These are phyloP conservation scores for Bovichtus diacanthus DNA, from an alignment of 2,797 vertebrate species.

Conservation along the genomic window DNA sequence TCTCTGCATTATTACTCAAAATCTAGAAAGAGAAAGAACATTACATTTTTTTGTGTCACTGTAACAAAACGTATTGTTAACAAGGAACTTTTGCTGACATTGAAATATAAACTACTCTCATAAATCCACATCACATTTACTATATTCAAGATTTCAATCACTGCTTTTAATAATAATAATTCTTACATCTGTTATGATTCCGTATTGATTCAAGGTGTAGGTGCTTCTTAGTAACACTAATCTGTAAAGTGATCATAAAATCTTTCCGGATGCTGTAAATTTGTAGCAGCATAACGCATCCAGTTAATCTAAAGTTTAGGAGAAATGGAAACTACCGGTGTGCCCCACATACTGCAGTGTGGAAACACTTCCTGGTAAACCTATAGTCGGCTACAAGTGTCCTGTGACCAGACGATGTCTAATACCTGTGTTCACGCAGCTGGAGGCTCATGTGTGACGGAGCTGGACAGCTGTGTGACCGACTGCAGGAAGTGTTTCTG, in stretches of 20 bases:
- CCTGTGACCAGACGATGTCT: conserved; percentile 3
- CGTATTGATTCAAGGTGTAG: neutral
- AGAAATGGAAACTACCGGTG: too few species aligned
- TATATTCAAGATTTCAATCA: neutral
- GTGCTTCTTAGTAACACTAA: neutral
- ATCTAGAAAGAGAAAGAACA: too few species aligned
- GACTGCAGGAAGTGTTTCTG: conserved; percentile 34
- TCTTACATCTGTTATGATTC: neutral
- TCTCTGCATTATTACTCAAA: too few species aligned
- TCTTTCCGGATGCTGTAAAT: neutral
- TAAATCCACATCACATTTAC: neutral
- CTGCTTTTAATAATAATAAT: neutral
- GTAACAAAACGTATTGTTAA: too few species aligned
- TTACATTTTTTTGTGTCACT: too few species aligned
- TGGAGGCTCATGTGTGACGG: conserved; percentile 32
- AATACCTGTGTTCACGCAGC: conserved; percentile 39
- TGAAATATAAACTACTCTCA: neutral
- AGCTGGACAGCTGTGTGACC: conserved; percentile 43
- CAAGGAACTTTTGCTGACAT: too few species aligned
- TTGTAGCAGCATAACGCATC: neutral
- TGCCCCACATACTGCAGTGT: neutral
- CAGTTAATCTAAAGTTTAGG: neutral
- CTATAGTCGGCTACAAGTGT: neutral
- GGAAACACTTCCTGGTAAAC: neutral
- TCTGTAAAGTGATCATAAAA: conserved; percentile 1